Conservation (phyloP, 2,797 vertebrate species). For the Gymnoscopelus microlampas region DNA sequence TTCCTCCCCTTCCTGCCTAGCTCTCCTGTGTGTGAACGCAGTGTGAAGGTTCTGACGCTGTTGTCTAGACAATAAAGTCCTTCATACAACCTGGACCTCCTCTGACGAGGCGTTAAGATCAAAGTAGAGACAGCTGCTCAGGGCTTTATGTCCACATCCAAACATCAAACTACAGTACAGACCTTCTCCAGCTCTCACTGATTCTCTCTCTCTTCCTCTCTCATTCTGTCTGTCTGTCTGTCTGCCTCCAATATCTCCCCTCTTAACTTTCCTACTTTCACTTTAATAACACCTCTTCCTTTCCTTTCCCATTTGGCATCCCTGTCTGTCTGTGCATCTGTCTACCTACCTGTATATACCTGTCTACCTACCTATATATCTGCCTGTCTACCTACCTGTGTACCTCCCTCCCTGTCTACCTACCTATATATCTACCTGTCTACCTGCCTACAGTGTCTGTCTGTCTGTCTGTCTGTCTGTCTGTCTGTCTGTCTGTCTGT, state of each 20-base stretch:
- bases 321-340: not conserved
- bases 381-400: no score
- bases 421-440: no score
- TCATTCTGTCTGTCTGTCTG: conserved; percentile 21
- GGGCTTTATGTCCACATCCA: conserved; percentile 22
- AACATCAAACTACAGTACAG: conserved; percentile 30
- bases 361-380: no score
- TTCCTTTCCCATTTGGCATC: no score
- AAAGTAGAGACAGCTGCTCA: conserved; percentile 65
- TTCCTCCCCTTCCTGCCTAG: conserved; percentile 60
- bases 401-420: no score
- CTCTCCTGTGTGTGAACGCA: conserved; percentile 47
- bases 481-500: conserved; percentile 21
- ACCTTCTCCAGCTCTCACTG: conserved; percentile 42
- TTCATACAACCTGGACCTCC: conserved; percentile 64
- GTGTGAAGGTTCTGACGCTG: conserved; percentile 45
- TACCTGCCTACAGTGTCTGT: no score
- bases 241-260: no score
- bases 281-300: no score
- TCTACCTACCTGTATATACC: not conserved
- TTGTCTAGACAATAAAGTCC: conserved; percentile 73
- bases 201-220: conserved; percentile 1
- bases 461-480: conserved; percentile 14
- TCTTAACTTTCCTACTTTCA: no score
- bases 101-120: conserved; percentile 41